phyloP scores from a whole-genome alignment of 2,797 vertebrate species.

The Melanotaenia maccullochi region DNA sequence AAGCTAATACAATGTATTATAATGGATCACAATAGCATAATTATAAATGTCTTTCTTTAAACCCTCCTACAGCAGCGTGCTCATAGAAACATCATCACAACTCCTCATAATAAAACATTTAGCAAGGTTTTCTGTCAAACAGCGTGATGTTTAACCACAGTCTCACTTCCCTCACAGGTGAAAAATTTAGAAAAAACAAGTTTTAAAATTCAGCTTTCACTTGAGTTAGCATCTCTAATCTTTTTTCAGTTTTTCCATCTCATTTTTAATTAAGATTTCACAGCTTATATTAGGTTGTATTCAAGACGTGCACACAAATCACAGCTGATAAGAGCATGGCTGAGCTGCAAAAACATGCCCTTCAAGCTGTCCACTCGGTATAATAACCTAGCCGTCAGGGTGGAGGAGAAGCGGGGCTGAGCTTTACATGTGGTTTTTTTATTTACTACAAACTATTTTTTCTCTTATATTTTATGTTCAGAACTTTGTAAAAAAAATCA shows the following conservation, averaged over 20 bases:
- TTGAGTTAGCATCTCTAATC: conserved; percentile 41
- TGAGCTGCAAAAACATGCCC: conserved; percentile 38
- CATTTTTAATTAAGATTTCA: conserved; percentile 67
- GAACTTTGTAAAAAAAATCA: conserved; percentile 65
- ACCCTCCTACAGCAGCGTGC: too few species aligned
- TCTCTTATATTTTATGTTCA: conserved; percentile 54
- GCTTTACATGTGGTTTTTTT: conserved; percentile 19
- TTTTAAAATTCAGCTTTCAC: too few species aligned
- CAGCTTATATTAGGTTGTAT: conserved; percentile 60
- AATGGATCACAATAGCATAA: too few species aligned
- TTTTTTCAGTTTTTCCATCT: conserved; percentile 31
- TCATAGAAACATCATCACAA: too few species aligned
- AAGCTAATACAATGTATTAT: too few species aligned
- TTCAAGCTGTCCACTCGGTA: conserved; percentile 43
- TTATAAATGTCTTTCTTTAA: too few species aligned
- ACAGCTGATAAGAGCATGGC: conserved; percentile 66
- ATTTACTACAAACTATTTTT: conserved; percentile 61
- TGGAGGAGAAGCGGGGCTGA: neutral
- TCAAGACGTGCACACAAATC: conserved; percentile 65
- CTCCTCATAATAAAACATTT: too few species aligned
- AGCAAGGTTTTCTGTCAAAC: too few species aligned
- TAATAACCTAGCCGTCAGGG: conserved; percentile 29
- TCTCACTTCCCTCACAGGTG: too few species aligned
- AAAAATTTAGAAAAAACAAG: neutral
- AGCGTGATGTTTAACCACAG: too few species aligned